Evolutionary conservation across 23 tunicate species (phyloP).

Genomic region (Ascidia mentula): DNA sequence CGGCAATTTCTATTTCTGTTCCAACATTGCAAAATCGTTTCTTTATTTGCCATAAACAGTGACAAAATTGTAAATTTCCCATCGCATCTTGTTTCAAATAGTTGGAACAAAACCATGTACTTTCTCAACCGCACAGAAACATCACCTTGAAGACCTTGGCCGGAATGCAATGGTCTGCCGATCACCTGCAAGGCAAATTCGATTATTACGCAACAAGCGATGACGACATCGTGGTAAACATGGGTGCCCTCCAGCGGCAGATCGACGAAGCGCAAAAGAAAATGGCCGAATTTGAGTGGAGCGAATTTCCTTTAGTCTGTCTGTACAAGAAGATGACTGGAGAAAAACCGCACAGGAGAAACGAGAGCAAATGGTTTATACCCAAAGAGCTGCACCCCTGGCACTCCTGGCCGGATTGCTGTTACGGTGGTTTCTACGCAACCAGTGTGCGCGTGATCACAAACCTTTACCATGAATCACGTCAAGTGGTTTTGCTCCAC

Average conservation of each 20-base stretch:
- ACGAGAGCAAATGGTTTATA: slow-evolving; percentile 4
- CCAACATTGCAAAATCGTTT: no score
- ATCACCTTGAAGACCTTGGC: neutral
- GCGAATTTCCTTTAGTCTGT: neutral
- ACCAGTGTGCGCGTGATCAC: neutral
- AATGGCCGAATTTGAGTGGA: neutral
- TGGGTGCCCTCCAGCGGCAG: neutral
- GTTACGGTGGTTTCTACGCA: slow-evolving; percentile 4
- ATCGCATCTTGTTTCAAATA: no score
- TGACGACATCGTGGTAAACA: neutral
- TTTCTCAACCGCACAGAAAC: slow-evolving; percentile 6
- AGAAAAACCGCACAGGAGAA: neutral
- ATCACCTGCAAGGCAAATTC: neutral
- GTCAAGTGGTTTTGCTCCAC: neutral
- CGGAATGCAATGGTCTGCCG: slow-evolving; percentile 10
- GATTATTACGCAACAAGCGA: neutral
- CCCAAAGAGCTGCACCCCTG: neutral
- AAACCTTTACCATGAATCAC: neutral
- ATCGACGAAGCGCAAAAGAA: neutral
- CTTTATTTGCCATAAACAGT: no score
- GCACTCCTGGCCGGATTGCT: neutral
- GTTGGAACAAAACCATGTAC: no score
- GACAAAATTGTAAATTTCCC: no score
- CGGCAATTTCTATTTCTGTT: no score
- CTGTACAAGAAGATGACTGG: neutral